Percentiles rank a stretch among this genome's conserved stretches.
Evolutionary conservation across 1,140 invertebrate genomes (phyloP).

Genomic region (Semibalanus balanoides): DNA sequence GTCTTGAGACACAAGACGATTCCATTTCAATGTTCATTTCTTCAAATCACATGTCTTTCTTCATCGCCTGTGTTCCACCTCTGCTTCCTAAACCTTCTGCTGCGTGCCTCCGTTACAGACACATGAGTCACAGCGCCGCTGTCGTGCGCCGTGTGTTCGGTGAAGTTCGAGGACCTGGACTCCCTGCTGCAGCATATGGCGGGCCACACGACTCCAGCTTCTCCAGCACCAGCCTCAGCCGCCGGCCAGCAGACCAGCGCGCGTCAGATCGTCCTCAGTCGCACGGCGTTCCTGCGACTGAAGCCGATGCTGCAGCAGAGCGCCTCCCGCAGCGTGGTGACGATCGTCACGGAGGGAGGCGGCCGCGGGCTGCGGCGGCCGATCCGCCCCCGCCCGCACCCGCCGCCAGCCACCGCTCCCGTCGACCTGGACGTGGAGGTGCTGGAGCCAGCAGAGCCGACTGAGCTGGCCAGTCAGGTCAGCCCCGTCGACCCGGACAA

Average conservation of each 20-base stretch:
- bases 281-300: background rate
- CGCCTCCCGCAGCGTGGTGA: background rate
- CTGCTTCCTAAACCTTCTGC: too few species aligned
- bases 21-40: too few species aligned
- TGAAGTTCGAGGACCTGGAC: constrained; percentile 1
- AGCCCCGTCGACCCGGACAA: background rate
- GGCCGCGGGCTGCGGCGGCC: background rate
- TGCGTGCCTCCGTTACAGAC: background rate
- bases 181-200: background rate
- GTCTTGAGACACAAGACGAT: too few species aligned
- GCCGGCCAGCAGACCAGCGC: background rate
- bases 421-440: background rate
- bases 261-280: constrained; percentile 2
- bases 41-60: too few species aligned
- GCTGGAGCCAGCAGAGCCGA: background rate
- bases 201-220: background rate
- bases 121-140: background rate
- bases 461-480: background rate
- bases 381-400: background rate
- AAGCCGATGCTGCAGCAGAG: background rate
- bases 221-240: background rate
- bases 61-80: too few species aligned
- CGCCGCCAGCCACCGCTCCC: background rate
- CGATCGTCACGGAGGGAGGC: background rate
- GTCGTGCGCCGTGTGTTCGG: background rate